Conservation (phyloP, 2,797 vertebrate genomes). For the Takifugu ocellatus region DNA sequence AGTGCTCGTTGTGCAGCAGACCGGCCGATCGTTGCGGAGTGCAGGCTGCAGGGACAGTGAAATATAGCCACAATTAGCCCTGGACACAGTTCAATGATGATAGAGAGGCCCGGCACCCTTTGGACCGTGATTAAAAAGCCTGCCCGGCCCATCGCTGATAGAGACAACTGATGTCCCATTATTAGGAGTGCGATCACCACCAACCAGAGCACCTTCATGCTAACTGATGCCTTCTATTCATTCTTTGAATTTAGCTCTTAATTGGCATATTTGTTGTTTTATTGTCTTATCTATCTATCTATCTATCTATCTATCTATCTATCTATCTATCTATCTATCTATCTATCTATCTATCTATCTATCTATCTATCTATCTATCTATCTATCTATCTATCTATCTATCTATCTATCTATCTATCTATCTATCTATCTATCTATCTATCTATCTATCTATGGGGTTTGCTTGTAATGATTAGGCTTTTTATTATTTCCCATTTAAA, state of each 20-base stretch:
- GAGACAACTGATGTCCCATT: slow-evolving; percentile 97
- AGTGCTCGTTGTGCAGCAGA: slow-evolving; percentile 45
- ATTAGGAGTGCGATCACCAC: slow-evolving; percentile 79
- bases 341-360: slow-evolving; percentile 28
- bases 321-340: slow-evolving; percentile 31
- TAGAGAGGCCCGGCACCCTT: slow-evolving; percentile 90
- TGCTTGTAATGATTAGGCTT: too few species aligned
- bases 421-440: slow-evolving; percentile 8
- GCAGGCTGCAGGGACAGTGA: slow-evolving; percentile 87
- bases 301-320: slow-evolving; percentile 30
- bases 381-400: slow-evolving; percentile 35
- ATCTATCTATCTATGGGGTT: not conserved
- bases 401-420: slow-evolving; percentile 33
- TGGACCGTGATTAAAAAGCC: slow-evolving; percentile 97
- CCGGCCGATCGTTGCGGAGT: slow-evolving; percentile 72
- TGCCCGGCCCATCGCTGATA: slow-evolving; percentile 86
- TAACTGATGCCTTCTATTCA: slow-evolving; percentile 68
- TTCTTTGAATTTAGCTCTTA: slow-evolving; percentile 39
- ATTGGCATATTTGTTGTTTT: slow-evolving; percentile 23
- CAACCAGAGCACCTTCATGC: slow-evolving; percentile 77
- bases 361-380: slow-evolving; percentile 9
- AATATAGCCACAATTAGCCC: slow-evolving; percentile 98
- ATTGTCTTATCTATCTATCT: slow-evolving; percentile 27
- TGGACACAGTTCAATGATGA: slow-evolving; percentile 97
- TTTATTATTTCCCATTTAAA: too few species aligned